These are phyloP conservation scores for Tenthredo livida DNA, from an alignment of 2,888 invertebrate species.

Conservation along the genomic window DNA sequence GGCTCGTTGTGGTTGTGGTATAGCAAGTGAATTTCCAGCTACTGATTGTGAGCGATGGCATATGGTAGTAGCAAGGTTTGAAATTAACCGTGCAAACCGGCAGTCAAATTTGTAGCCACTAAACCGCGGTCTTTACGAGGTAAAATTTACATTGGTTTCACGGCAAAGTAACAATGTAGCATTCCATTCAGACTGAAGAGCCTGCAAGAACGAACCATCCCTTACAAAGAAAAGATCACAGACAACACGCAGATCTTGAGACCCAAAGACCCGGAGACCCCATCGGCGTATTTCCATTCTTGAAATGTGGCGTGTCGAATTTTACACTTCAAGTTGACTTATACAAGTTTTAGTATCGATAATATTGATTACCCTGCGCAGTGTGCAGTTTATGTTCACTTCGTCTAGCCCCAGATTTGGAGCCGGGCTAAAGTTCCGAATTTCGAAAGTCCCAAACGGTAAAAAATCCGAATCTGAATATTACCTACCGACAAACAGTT, in stretches of 20 bases:
- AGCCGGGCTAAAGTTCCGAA: no score
- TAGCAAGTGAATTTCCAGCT: background rate
- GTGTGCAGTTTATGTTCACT: background rate
- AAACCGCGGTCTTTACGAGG: constrained; percentile 73
- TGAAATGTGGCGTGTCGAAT: background rate
- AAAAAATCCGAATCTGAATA: no score
- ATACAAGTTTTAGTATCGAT: constrained; percentile 68
- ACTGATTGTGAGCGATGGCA: background rate
- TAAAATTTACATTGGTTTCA: constrained; percentile 74
- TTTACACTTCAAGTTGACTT: constrained; percentile 61
- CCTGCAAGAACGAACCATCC: background rate
- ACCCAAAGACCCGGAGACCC: constrained; percentile 4
- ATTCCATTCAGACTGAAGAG: constrained; percentile 53
- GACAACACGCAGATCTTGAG: constrained; percentile 43
- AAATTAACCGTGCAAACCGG: constrained; percentile 67
- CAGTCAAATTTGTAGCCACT: constrained; percentile 76
- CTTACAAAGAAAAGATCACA: background rate
- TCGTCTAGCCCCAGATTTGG: background rate
- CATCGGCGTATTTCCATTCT: background rate
- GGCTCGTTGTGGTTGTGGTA: background rate
- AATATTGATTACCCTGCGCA: constrained; percentile 63
- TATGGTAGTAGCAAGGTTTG: constrained; percentile 30
- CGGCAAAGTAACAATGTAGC: constrained; percentile 73
- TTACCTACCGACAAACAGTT: no score
- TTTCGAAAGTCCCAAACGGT: no score